These are phyloP conservation scores for Gastracanthus pulcherrimus DNA, from an alignment of 2,888 invertebrate species.

Conservation along the genomic window DNA sequence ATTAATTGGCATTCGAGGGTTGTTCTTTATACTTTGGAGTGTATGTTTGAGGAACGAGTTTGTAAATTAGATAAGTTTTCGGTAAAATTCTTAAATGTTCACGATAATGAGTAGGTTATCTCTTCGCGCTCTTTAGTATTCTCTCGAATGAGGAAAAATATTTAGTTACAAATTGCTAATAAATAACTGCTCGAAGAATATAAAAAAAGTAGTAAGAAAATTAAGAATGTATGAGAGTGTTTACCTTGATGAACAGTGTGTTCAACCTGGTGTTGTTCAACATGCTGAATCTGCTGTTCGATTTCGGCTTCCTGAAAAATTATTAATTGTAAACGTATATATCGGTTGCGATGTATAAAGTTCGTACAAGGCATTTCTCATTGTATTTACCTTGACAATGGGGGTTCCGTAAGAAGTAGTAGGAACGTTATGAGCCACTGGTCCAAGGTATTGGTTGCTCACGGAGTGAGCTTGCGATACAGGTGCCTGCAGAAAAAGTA, in stretches of 20 bases:
- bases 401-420: slow-evolving; percentile 27
- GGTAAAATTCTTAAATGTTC: not conserved
- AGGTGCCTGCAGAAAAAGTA: not conserved
- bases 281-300: not conserved
- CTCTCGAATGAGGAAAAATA: not conserved
- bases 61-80: not conserved
- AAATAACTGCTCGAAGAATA: not conserved
- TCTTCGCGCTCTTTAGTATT: not conserved
- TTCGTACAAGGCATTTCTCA: not conserved
- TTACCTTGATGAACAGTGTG: not conserved
- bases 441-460: not conserved
- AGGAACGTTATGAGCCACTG: not conserved
- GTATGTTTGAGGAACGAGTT: not conserved
- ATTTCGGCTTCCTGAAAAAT: not conserved
- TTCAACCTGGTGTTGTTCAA: not conserved
- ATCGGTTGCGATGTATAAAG: no score
- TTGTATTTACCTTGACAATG: not conserved
- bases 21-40: not conserved
- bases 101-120: not conserved
- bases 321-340: not conserved
- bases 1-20: no score
- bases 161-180: not conserved
- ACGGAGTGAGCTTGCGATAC: not conserved
- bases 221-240: not conserved
- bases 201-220: not conserved